phyloP scores from a whole-genome alignment of 2,797 vertebrate species.

The Centropyge bicolor region DNA sequence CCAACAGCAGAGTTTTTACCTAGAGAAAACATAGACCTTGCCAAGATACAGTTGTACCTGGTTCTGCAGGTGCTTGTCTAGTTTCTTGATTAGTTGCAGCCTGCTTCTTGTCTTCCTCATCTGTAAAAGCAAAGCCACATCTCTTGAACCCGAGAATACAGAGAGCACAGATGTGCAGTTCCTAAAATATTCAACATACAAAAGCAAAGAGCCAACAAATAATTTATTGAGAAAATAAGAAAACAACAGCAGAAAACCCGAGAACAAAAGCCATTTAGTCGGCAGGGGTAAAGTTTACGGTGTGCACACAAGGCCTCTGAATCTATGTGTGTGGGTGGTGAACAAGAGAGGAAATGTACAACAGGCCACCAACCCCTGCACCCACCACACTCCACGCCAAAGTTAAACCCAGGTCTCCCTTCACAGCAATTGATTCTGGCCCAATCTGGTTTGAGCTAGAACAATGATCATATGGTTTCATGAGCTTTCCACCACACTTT shows the following conservation, averaged over 20 bases:
- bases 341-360: conserved; percentile 44
- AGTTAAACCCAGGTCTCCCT: conserved; percentile 37
- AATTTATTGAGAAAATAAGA: conserved; percentile 83
- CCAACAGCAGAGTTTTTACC: background rate
- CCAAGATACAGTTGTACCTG: background rate
- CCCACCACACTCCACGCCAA: conserved; percentile 33
- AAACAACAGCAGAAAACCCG: conserved; percentile 65
- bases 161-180: conserved; percentile 74
- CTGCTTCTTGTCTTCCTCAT: background rate
- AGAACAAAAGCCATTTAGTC: conserved; percentile 81
- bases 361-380: conserved; percentile 27
- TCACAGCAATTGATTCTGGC: conserved; percentile 28
- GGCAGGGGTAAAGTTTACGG: conserved; percentile 44
- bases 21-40: background rate
- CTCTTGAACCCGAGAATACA: conserved; percentile 58
- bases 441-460: conserved; percentile 55
- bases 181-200: conserved; percentile 86
- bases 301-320: conserved; percentile 18
- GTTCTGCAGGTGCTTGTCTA: conserved; percentile 18
- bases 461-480: conserved; percentile 67
- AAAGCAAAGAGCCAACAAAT: conserved; percentile 82
- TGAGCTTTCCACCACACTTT: conserved; percentile 61
- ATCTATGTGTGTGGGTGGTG: conserved; percentile 26
- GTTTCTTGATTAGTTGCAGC: conserved; percentile 3
- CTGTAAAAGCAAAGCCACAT: conserved; percentile 44